Evolutionary conservation across 92 coral and sea anemone genomes (phyloP).

Genomic region (Scolanthus callimorphus): DNA sequence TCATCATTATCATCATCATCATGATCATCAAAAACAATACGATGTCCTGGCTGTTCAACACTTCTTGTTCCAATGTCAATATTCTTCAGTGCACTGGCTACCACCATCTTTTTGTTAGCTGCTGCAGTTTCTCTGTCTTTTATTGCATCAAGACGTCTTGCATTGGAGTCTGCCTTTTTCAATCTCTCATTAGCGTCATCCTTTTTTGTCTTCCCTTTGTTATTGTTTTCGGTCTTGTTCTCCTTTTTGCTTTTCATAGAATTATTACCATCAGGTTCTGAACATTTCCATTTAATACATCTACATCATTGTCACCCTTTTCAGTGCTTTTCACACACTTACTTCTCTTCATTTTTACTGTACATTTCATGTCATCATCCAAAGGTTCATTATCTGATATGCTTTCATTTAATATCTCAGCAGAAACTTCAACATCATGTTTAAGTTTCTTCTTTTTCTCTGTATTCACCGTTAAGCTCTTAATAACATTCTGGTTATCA

Average conservation of each 20-base stretch:
- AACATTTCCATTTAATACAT: too few relatives aligned
- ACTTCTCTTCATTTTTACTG: neutral
- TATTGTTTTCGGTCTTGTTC: too few relatives aligned
- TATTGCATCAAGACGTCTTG: slow-evolving; percentile 72
- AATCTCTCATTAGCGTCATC: too few relatives aligned
- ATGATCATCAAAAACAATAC: slow-evolving; percentile 58
- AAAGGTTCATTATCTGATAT: too few relatives aligned
- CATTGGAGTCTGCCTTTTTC: slow-evolving; percentile 64
- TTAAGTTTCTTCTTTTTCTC: too few relatives aligned
- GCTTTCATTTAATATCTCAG: too few relatives aligned
- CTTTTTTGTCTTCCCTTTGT: too few relatives aligned
- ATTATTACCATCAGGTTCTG: too few relatives aligned
- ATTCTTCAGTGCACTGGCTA: slow-evolving; percentile 70
- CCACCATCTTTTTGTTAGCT: slow-evolving; percentile 39
- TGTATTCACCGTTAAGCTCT: too few relatives aligned
- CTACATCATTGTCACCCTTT: neutral
- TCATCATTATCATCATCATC: slow-evolving; percentile 12
- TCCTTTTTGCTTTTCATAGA: too few relatives aligned
- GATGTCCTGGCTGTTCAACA: slow-evolving; percentile 26
- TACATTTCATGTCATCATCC: too few relatives aligned
- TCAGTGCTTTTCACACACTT: neutral
- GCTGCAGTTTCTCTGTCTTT: slow-evolving; percentile 42
- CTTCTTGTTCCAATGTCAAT: slow-evolving; percentile 31
- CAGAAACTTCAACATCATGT: too few relatives aligned
- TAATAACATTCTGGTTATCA: neutral